phyloP scores from a whole-genome alignment of 2,113 vertebrate species.

The Erythrocercus mccallii region DNA sequence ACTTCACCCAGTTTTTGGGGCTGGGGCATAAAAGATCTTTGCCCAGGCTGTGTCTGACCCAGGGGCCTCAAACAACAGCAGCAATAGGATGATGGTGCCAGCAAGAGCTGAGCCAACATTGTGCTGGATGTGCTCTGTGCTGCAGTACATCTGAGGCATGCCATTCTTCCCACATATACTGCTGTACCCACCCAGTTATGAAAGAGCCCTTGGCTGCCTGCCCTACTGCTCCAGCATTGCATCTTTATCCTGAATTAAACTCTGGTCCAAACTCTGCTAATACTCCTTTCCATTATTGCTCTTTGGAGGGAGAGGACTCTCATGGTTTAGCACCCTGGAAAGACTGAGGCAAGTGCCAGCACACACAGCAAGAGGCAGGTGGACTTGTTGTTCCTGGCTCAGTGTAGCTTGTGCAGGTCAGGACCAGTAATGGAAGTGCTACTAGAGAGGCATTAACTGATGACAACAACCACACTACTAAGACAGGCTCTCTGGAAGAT shows the following conservation, averaged over 20 bases:
- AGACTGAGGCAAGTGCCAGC: not conserved
- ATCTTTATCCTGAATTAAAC: conserved; percentile 53
- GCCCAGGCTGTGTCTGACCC: not conserved
- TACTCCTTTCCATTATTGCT: not conserved
- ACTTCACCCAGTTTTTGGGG: not conserved
- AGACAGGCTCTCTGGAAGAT: not conserved
- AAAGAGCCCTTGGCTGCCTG: conserved; percentile 48
- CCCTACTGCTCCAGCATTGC: conserved; percentile 21
- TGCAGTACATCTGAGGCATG: not conserved
- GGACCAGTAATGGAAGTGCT: not conserved
- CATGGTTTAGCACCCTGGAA: not conserved
- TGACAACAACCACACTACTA: not conserved
- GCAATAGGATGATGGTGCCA: not conserved
- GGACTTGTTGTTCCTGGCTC: not conserved
- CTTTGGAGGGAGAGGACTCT: not conserved
- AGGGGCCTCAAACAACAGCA: not conserved
- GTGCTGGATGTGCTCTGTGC: conserved; percentile 4
- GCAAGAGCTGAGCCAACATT: not conserved
- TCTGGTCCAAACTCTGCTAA: not conserved
- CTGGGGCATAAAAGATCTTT: not conserved
- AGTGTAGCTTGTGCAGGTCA: not conserved
- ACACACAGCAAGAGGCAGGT: not conserved
- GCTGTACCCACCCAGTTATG: conserved; percentile 45
- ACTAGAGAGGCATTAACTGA: not conserved
- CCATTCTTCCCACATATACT: conserved; percentile 55